A percentile compares a stretch with the other conserved stretches of the same genome.
Evolutionary conservation across 2,888 invertebrate genomes (phyloP).

Genomic region (Lithophane ornitopus): DNA sequence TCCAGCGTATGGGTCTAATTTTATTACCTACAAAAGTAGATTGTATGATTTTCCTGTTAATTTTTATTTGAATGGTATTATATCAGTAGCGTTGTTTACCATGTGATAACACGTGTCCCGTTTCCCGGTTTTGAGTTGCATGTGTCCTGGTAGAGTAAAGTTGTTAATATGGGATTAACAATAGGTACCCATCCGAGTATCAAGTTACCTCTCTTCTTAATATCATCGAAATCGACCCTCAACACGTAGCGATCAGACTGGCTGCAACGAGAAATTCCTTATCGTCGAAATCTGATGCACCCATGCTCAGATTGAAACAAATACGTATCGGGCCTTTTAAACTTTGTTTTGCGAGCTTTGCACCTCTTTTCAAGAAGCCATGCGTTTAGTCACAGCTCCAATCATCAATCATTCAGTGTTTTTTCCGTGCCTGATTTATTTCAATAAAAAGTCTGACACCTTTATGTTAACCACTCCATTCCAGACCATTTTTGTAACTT

Average conservation of each 20-base stretch:
- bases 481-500: neutral
- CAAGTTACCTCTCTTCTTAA: neutral
- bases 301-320: neutral
- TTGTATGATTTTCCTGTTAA: slow-evolving; percentile 39
- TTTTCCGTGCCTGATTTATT: neutral
- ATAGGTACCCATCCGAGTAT: neutral
- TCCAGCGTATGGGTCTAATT: neutral
- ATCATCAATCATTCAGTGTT: neutral
- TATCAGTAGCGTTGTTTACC: slow-evolving; percentile 1
- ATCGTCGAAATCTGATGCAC: neutral
- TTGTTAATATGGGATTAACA: neutral
- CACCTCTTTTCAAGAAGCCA: neutral
- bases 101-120: neutral
- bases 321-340: neutral
- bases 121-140: slow-evolving; percentile 10
- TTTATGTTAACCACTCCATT: neutral
- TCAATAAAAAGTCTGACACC: neutral
- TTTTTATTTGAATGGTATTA: slow-evolving; percentile 26
- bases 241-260: neutral
- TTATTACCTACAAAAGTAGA: slow-evolving; percentile 23
- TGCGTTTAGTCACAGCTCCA: neutral
- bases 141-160: neutral
- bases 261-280: neutral
- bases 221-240: neutral
- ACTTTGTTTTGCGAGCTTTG: neutral